Base-by-base conservation (phyloP, 2,888 invertebrate genomes). In the Copidosoma aretas region DNA sequence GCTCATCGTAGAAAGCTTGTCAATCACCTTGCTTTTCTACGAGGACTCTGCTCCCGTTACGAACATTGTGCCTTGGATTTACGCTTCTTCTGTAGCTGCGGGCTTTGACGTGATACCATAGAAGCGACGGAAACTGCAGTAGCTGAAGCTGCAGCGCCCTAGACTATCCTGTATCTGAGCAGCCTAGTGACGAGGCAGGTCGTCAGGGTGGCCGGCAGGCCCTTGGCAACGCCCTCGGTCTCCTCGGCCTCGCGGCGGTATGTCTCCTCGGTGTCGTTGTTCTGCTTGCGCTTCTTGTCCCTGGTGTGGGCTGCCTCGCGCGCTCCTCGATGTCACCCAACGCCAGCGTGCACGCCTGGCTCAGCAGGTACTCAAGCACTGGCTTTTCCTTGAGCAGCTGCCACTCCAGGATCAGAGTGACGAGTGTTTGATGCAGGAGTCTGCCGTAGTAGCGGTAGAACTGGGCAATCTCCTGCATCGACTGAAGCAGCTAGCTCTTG, bases 401-500 rank as follows among this genome's bases (percentile, higher is more conserved):
- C 64, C 81, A 82, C 10, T 78, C 80, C 0, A 83, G 77, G 0
- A 81, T 68, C 10, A 84, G 68, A 1, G 82, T 79, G 10, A 83
- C 68, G 8, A 84, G 69, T 1, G 81, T 80, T 53, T 81, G 80
- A 1, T 81, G 78, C n/a, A 83, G 61, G 0, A 79, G 73, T 41
- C 78, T 78, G 0, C 81, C 79, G 49, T 81, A 83, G 3, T 73
- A 75, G 0, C 79, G 76, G 70, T 82, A 83, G 8, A 78, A 78
- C 46, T 80, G 80, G 0, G 76, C 74, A n/a, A 82, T 79, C 57
- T 83, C 80, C 56, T 82, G 82, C 70, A 79, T 78, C 8, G 82
- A 65, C 39, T 81, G 78, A 0, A 78, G 75, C 3, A 83, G 66
- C 60, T 79, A 76, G 0, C 64, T 64, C 53, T 81, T 79, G 21